Base-by-base conservation (phyloP, 2,113 vertebrate genomes). In the Pelecanoides urinatrix region DNA sequence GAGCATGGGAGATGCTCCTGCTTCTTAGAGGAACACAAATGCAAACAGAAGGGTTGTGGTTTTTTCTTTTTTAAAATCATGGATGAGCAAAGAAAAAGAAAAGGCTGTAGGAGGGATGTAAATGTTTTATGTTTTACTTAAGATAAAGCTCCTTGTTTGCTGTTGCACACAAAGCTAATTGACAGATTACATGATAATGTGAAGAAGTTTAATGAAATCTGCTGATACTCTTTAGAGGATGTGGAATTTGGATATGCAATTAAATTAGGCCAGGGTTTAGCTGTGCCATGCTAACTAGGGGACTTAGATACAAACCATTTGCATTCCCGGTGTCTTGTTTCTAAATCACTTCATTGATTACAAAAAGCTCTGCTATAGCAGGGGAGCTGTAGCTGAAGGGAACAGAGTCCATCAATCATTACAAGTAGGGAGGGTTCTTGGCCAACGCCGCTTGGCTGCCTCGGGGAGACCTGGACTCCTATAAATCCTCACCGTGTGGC, bases 201-300 rank as follows among this genome's bases (percentile, higher is more conserved):
- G 73, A 47, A 92, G 72, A 45, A 80, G n/a, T 94, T 83, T 63
- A 93, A 59, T 94, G 47, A 70, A 80, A 92, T 93, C 42, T 90
- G 86, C 75, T 16, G 20, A 26, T 90, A 50, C 18, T 20, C 26
- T 56, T 67, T 55, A 63, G 63, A 86, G 45, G 40, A 68, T 34
- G 77, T 61, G 91, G 73, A 78, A 49, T 79, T 85, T 76, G 90
- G 70, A 61, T 65, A 71, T 58, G 59, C 85, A 70, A 5, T 59
- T 86, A 88, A 86, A 87, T 70, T 11, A 90, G 55, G 55, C 34
- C 19, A 52, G 82, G 88, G 9, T 82, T 86, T 66, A 45, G 67
- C 50, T 85, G 66, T 26, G 32, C 20, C 7, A 0, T 74, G 63
- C 82, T 59, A 50, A 62, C 81, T 13, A 34, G 44, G 91, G 47